Percentiles rank a stretch among this genome's conserved stretches.
phyloP scores from a whole-genome alignment of 1,140 invertebrate genomes.

The Drosophila aff. region DNA sequence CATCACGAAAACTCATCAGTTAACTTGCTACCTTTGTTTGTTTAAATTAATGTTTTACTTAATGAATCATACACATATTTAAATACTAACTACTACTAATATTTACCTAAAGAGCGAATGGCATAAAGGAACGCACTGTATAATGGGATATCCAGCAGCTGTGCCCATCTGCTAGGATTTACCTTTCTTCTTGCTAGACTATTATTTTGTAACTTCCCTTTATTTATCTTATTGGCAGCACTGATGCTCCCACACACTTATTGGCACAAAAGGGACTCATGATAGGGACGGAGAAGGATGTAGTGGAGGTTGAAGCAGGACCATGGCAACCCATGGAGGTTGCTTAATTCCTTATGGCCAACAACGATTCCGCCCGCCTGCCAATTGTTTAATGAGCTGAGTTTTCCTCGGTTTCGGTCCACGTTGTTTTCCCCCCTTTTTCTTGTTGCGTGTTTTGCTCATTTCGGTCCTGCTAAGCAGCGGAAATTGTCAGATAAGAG shows the following conservation, averaged over 20 bases:
- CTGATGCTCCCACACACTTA: constrained; percentile 1
- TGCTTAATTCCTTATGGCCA: constrained; percentile 68
- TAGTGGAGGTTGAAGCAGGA: background rate
- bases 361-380: constrained; percentile 51
- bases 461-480: constrained; percentile 61
- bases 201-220: constrained; percentile 2
- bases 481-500: constrained; percentile 73
- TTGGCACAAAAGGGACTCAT: constrained; percentile 29
- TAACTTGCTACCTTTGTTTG: background rate
- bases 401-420: constrained; percentile 40
- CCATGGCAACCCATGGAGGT: constrained; percentile 36
- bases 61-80: too few relatives aligned
- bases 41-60: too few relatives aligned
- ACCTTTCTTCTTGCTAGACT: background rate
- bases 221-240: background rate
- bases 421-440: constrained; percentile 25
- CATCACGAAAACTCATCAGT: background rate
- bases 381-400: constrained; percentile 81
- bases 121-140: background rate
- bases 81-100: background rate
- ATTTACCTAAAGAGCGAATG: background rate
- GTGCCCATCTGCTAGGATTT: background rate
- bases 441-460: constrained; percentile 58
- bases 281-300: constrained; percentile 30
- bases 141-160: background rate